Base-by-base conservation (phyloP, 2,888 invertebrate species). In the Sicus ferrugineus region DNA sequence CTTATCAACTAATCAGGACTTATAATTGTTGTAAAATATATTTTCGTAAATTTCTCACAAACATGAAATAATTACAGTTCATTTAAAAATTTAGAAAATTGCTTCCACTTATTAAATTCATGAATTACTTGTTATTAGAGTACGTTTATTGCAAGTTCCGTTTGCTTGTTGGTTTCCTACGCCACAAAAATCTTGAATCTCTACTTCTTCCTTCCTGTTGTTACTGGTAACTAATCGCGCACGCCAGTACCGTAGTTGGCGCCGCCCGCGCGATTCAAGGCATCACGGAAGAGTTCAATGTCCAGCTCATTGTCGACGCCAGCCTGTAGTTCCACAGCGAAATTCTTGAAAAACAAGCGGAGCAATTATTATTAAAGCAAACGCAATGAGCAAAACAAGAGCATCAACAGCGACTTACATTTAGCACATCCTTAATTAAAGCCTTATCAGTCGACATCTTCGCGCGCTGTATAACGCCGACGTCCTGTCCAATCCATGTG, bases 401-500 rank as follows among this genome's bases (percentile, higher is more conserved):
- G n/a, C 19, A 42, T 34, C 34, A 34, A 34, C 58, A 23, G 14
- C 23, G 26, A 78, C 89, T 89, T 81, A 93, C 93, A 79, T 89
- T 89, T 77, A 93, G 88, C 76, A 93, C 89, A 81, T 90, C 90
- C 84, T 93, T 93, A 75, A 93, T 90, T 79, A 91, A 87, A 50
- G 91, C 89, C 84, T 93, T 93, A 85, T 93, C 93, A 70, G 92
- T 92, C 83, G 92, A 92, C 90, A 93, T 91, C 86, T 92, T 92
- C 77, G 93, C 93, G 77, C 92, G 88, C 85, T 93, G 91, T 83
- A 93, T 89, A 72, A 92, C 90, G 19, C 91, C 90, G 75, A 93
- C 93, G 76, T 88, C 87, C 69, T 90, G 89, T 2, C 93, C 93
- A 72, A 92, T 89, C 93, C 93, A 93, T 75, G 92, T 92, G 71